Percentiles rank a stretch among this genome's conserved stretches.
Evolutionary conservation across 2,888 invertebrate species (phyloP).

Genomic region (Cynaeus angustus): DNA sequence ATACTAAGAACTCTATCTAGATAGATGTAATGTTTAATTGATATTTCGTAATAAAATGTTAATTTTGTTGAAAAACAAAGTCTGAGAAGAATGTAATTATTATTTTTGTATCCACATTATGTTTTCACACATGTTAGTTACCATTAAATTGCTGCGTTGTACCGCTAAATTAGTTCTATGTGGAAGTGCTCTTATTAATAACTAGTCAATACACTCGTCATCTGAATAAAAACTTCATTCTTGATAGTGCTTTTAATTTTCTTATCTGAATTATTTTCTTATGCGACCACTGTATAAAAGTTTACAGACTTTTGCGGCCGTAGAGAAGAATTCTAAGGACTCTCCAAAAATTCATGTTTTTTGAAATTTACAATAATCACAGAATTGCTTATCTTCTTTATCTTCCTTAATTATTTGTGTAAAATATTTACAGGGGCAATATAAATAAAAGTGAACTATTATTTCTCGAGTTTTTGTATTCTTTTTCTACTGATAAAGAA

Average conservation of each 20-base stretch:
- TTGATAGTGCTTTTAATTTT: background rate
- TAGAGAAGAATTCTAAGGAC: too few relatives aligned
- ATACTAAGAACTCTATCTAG: too few relatives aligned
- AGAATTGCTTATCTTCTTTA: too few relatives aligned
- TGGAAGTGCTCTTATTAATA: conserved; percentile 52
- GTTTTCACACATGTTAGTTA: conserved; percentile 6
- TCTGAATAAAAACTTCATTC: conserved; percentile 14
- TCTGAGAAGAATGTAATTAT: background rate
- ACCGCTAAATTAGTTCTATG: conserved; percentile 24
- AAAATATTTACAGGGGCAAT: too few relatives aligned
- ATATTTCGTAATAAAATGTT: background rate
- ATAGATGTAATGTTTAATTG: background rate
- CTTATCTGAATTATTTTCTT: background rate
- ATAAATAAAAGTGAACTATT: too few relatives aligned
- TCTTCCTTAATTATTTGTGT: too few relatives aligned
- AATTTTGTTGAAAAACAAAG: background rate
- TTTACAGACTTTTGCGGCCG: too few relatives aligned
- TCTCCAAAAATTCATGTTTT: too few relatives aligned
- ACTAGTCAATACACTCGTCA: conserved; percentile 48
- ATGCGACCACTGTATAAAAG: too few relatives aligned
- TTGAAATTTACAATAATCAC: too few relatives aligned
- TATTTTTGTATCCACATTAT: background rate
- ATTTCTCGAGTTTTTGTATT: too few relatives aligned
- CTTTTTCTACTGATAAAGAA: too few relatives aligned
- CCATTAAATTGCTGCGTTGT: background rate